Conservation (phyloP, 2,888 invertebrate species). For the Leuctra nigra region DNA sequence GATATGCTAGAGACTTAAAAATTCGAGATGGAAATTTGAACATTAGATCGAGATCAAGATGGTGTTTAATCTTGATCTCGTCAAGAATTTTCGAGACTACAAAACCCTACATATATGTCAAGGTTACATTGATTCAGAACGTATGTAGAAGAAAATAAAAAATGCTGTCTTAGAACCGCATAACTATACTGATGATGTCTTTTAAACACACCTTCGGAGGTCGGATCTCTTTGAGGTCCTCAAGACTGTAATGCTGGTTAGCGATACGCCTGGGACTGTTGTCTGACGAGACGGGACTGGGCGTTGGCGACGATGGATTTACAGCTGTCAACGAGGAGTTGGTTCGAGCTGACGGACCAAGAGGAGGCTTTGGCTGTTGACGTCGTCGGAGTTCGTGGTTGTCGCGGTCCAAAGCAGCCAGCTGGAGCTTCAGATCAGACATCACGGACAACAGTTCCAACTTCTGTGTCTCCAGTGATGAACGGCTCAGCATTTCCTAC, state of each 20-base stretch:
- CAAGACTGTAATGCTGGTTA: slow-evolving; percentile 30
- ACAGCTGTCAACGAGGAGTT: slow-evolving; percentile 33
- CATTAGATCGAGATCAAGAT: no score
- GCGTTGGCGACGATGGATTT: slow-evolving; percentile 39
- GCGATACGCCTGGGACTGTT: slow-evolving; percentile 24
- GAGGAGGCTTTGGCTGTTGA: slow-evolving; percentile 38
- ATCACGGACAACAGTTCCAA: slow-evolving; percentile 88
- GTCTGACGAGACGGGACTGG: slow-evolving; percentile 40
- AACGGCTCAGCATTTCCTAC: slow-evolving; percentile 80
- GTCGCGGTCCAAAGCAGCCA: slow-evolving; percentile 81
- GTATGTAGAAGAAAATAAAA: no score
- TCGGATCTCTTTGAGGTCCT: slow-evolving; percentile 35
- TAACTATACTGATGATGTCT: no score
- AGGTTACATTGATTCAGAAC: no score
- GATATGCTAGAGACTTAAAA: no score
- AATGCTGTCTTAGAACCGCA: no score
- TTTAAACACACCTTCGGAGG: slow-evolving; percentile 27
- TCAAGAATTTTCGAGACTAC: no score
- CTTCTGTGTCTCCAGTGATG: slow-evolving; percentile 90
- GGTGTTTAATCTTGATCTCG: no score
- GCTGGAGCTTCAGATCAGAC: slow-evolving; percentile 83
- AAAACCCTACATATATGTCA: no score
- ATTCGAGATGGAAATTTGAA: no score
- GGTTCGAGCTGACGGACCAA: slow-evolving; percentile 41
- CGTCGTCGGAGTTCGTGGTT: slow-evolving; percentile 65